Conservation (phyloP, 2,888 invertebrate species). For the Pandemis cinnamomeana region DNA sequence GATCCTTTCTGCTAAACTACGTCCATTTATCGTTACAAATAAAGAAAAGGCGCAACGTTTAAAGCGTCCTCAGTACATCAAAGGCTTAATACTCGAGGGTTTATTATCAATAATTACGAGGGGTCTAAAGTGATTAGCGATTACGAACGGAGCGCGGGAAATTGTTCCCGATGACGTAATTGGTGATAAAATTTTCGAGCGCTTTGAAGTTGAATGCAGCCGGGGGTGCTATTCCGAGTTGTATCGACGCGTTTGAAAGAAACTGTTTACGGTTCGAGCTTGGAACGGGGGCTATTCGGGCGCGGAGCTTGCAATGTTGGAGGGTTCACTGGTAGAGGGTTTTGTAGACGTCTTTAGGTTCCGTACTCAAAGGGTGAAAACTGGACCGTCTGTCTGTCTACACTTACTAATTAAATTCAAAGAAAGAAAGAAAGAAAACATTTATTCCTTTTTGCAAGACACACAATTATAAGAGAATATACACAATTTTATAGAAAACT, state of each 20-base stretch:
- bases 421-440: no score
- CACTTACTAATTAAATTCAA: no score
- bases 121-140: constrained; percentile 44
- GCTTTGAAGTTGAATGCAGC: constrained; percentile 14
- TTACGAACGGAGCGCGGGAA: constrained; percentile 48
- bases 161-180: constrained; percentile 28
- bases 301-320: neutral
- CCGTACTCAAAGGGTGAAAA: no score
- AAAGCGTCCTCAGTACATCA: constrained; percentile 51
- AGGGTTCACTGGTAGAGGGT: neutral
- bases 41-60: constrained; percentile 48
- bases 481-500: no score
- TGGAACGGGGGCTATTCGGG: neutral
- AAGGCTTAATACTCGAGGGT: constrained; percentile 52
- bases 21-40: constrained; percentile 40
- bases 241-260: neutral
- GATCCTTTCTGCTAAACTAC: no score
- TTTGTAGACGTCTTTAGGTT: neutral
- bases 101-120: constrained; percentile 64
- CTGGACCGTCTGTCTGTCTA: no score
- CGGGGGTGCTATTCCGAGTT: neutral
- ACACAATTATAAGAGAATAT: no score
- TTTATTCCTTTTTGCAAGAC: no score
- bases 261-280: neutral
- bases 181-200: constrained; percentile 32